These are phyloP conservation scores for Carposina sasakii DNA, from an alignment of 1,140 invertebrate genomes.

Conservation along the genomic window DNA sequence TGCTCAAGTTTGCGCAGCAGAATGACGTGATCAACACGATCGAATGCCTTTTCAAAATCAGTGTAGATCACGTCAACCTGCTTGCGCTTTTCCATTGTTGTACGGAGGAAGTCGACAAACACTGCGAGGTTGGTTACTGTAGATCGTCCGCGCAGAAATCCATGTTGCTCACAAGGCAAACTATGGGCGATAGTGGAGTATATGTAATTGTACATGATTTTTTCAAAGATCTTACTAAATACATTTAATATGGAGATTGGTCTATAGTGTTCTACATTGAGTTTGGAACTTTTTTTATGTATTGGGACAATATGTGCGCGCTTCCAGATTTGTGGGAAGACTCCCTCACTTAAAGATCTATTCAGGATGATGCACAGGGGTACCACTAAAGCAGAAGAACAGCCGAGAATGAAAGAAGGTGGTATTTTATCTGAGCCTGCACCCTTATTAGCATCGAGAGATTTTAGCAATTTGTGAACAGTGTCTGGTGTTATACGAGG, in stretches of 20 bases:
- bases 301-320: too few species aligned
- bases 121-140: background rate
- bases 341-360: conserved; percentile 2
- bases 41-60: too few species aligned
- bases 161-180: background rate
- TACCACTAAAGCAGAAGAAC: background rate
- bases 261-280: too few species aligned
- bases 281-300: too few species aligned
- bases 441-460: background rate
- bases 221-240: conserved; percentile 9
- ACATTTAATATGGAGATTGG: too few species aligned
- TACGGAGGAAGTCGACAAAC: background rate
- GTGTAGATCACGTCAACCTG: background rate
- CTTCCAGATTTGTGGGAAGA: too few species aligned
- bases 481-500: background rate
- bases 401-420: background rate
- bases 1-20: too few species aligned
- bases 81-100: background rate
- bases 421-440: conserved; percentile 1
- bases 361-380: background rate
- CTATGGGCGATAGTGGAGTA: background rate
- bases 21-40: too few species aligned
- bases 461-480: background rate
- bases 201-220: background rate
- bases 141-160: background rate